phyloP scores from a whole-genome alignment of 2,113 vertebrate genomes.

The Corvus cornix region DNA sequence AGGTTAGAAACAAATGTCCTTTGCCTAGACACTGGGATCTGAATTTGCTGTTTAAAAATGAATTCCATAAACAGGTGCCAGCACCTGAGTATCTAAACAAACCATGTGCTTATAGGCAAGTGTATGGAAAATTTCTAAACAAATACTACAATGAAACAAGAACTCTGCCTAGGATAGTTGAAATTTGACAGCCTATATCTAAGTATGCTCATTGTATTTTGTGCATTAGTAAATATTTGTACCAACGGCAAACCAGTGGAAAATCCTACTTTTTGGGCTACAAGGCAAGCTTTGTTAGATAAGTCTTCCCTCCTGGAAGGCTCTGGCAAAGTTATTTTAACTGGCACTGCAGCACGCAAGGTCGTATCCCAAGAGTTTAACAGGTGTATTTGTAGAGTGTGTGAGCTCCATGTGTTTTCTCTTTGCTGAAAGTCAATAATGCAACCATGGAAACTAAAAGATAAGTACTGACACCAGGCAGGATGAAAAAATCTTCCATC shows the following conservation, averaged over 20 bases:
- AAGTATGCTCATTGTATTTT: not conserved
- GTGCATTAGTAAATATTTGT: not conserved
- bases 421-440: slow-evolving; percentile 24
- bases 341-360: not conserved
- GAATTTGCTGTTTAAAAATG: not conserved
- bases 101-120: not conserved
- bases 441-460: slow-evolving; percentile 55
- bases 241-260: not conserved
- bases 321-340: not conserved
- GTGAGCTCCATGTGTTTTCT: slow-evolving; percentile 24
- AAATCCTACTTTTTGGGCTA: not conserved
- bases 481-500: slow-evolving; percentile 14
- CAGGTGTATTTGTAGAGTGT: slow-evolving; percentile 11
- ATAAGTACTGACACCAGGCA: not conserved
- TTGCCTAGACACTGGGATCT: not conserved
- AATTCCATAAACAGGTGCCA: not conserved
- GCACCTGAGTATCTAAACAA: not conserved
- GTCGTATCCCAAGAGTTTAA: not conserved
- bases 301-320: not conserved
- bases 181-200: not conserved
- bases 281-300: not conserved
- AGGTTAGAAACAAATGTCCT: not conserved
- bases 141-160: not conserved
- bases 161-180: not conserved
- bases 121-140: not conserved